Percentiles rank a stretch among this genome's conserved stretches.
Conservation (phyloP, 2,797 vertebrate genomes). For the Dipus sagitta region DNA sequence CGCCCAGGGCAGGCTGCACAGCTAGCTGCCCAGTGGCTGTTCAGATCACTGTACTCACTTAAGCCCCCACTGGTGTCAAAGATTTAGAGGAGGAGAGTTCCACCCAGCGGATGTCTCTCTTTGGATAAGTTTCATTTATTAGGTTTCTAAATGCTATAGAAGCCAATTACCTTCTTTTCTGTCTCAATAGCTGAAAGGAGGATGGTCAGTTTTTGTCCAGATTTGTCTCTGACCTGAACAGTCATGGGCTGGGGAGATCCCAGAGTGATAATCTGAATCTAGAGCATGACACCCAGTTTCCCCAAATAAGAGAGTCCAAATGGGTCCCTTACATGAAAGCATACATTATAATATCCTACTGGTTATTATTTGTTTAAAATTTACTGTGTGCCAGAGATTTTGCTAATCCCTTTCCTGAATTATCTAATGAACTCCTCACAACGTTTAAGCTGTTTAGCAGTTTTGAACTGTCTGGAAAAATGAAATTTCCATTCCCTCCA, state of each 20-base stretch:
- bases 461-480: slow-evolving; percentile 41
- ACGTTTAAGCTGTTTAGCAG: background rate
- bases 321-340: background rate
- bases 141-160: slow-evolving; percentile 12
- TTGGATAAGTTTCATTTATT: slow-evolving; percentile 18
- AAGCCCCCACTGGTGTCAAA: slow-evolving; percentile 25
- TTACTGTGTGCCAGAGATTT: background rate
- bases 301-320: background rate
- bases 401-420: background rate
- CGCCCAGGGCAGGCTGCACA: background rate
- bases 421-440: slow-evolving; percentile 27
- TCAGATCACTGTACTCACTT: slow-evolving; percentile 12
- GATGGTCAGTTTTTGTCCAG: background rate
- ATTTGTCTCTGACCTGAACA: slow-evolving; percentile 9
- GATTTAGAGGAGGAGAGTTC: background rate
- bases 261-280: background rate
- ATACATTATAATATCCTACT: background rate
- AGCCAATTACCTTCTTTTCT: slow-evolving; percentile 9
- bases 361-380: background rate
- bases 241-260: background rate
- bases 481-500: no score
- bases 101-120: background rate
- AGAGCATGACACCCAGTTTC: background rate
- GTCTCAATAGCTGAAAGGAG: slow-evolving; percentile 14
- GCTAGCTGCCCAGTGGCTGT: background rate